phyloP scores from a whole-genome alignment of 2,797 vertebrate genomes.

The Pangasius mekongensis region DNA sequence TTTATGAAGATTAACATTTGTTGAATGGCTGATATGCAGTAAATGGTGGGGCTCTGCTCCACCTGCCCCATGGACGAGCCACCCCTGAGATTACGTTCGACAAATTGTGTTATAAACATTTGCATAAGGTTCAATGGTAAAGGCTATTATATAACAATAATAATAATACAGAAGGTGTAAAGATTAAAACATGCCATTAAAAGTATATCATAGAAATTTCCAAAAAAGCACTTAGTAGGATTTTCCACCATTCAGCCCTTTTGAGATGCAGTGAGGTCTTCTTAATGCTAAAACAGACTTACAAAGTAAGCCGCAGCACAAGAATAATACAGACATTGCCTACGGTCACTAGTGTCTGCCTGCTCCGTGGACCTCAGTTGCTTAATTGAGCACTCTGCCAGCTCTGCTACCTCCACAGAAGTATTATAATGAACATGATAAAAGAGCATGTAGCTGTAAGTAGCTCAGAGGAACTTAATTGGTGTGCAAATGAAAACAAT shows the following conservation, averaged over 20 bases:
- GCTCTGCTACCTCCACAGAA: constrained; percentile 25
- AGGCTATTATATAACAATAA: too few relatives aligned
- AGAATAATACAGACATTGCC: constrained; percentile 24
- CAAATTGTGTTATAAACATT: neutral
- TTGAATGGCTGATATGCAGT: neutral
- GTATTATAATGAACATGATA: constrained; percentile 37
- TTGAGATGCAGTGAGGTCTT: neutral
- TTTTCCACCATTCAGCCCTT: neutral
- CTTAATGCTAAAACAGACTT: constrained; percentile 5
- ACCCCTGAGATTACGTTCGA: neutral
- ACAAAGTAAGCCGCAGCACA: neutral
- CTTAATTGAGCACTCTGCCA: constrained; percentile 31
- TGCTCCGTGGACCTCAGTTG: neutral
- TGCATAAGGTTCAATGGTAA: neutral
- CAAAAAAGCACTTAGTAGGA: neutral
- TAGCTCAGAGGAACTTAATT: constrained; percentile 42
- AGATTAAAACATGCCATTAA: neutral
- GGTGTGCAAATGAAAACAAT: constrained; percentile 52
- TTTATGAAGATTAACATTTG: neutral
- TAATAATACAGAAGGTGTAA: neutral
- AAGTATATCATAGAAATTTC: neutral
- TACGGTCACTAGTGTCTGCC: constrained; percentile 20
- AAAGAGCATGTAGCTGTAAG: constrained; percentile 38
- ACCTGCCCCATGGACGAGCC: neutral
- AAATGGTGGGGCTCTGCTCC: neutral